These are phyloP conservation scores for Polydrusus tereticollis DNA, from an alignment of 2,888 invertebrate species.

Conservation along the genomic window DNA sequence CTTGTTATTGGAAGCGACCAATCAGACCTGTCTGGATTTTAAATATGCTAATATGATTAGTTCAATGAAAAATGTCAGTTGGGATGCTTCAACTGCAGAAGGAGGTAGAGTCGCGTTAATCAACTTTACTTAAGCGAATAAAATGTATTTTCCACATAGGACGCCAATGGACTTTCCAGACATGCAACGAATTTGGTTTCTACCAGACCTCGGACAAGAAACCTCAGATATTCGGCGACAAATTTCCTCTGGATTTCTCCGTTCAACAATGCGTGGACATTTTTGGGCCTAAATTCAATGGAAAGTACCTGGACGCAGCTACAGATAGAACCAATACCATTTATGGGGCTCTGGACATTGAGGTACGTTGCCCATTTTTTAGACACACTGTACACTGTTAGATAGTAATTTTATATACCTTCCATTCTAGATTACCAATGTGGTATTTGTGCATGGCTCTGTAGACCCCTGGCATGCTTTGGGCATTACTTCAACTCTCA, in stretches of 20 bases:
- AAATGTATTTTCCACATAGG: constrained; percentile 51
- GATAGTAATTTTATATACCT: neutral
- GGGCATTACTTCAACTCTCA: constrained; percentile 75
- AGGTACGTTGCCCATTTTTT: no score
- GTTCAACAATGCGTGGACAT: constrained; percentile 86
- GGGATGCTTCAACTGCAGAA: constrained; percentile 74
- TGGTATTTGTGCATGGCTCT: constrained; percentile 89
- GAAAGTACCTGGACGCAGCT: constrained; percentile 72
- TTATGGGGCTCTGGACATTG: constrained; percentile 82
- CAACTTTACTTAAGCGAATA: neutral
- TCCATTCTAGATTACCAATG: constrained; percentile 69
- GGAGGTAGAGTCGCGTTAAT: constrained; percentile 69
- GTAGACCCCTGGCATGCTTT: constrained; percentile 92
- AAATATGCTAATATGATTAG: constrained; percentile 83
- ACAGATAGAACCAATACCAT: constrained; percentile 81
- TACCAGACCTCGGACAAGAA: constrained; percentile 87
- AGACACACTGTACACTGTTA: no score
- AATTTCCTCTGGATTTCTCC: constrained; percentile 83
- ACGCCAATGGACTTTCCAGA: constrained; percentile 95
- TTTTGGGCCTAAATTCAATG: constrained; percentile 80
- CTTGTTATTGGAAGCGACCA: constrained; percentile 75
- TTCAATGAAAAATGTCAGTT: constrained; percentile 76
- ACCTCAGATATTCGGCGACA: constrained; percentile 77
- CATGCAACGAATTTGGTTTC: constrained; percentile 96
- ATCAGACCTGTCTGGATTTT: constrained; percentile 85